Conservation (phyloP, 2,113 vertebrate species). For the Trematomus loennbergii region DNA sequence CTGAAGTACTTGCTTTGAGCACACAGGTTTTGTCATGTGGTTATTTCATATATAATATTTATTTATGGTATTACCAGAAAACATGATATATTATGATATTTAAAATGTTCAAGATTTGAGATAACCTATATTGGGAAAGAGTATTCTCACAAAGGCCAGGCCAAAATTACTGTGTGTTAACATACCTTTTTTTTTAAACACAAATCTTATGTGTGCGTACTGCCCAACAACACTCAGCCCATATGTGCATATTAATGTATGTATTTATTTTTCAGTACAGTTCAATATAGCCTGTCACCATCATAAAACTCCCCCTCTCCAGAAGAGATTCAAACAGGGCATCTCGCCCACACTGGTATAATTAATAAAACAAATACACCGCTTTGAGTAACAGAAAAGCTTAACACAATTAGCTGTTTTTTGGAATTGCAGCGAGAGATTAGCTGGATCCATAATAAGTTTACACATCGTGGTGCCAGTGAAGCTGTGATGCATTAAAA, state of each 20-base stretch:
- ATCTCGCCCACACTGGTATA: conserved; percentile 52
- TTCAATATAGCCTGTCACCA: conserved; percentile 2
- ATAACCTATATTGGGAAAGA: too few species aligned
- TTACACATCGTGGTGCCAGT: conserved; percentile 74
- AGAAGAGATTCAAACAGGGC: conserved; percentile 34
- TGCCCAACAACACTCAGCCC: background rate
- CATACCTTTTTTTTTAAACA: background rate
- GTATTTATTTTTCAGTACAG: background rate
- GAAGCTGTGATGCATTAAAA: conserved; percentile 70
- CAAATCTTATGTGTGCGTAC: background rate
- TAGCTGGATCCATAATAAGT: conserved; percentile 59
- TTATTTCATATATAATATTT: too few species aligned
- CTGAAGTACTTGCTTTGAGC: too few species aligned
- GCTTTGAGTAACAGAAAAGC: conserved; percentile 53
- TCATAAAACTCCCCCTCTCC: conserved; percentile 9
- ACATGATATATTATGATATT: too few species aligned
- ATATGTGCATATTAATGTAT: background rate
- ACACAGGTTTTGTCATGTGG: too few species aligned
- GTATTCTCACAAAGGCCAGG: too few species aligned
- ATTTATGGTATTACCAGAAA: too few species aligned
- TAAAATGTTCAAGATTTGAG: too few species aligned
- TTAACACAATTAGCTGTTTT: conserved; percentile 76
- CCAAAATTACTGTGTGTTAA: background rate
- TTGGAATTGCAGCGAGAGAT: conserved; percentile 69
- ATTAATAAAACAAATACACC: conserved; percentile 76